These are phyloP conservation scores for Herminia tarsipennalis DNA, from an alignment of 2,888 invertebrate genomes.

Conservation along the genomic window DNA sequence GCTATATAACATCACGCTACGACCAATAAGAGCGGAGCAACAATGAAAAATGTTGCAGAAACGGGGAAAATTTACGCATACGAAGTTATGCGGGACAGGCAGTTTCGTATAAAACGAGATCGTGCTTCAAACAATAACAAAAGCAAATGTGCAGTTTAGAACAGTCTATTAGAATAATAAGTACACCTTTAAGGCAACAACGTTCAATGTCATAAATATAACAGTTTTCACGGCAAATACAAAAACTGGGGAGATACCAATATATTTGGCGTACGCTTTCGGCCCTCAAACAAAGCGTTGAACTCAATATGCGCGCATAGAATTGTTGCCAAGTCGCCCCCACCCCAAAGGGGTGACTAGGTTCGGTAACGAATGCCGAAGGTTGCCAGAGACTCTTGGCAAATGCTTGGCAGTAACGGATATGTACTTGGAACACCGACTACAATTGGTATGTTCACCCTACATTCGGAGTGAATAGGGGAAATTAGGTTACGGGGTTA, in stretches of 20 bases:
- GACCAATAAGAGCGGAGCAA: no score
- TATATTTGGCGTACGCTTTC: conserved; percentile 65
- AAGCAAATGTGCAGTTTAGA: no score
- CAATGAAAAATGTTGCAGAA: no score
- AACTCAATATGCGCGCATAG: conserved; percentile 75
- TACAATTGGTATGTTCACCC: conserved; percentile 54
- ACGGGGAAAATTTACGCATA: no score
- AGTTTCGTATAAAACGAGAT: no score
- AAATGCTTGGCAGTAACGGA: conserved; percentile 67
- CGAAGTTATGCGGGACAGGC: no score
- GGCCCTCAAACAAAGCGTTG: conserved; percentile 73
- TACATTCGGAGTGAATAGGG: conserved; percentile 49
- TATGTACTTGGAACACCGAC: conserved; percentile 61
- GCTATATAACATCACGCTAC: no score
- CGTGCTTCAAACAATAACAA: no score
- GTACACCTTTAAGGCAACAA: conserved; percentile 38
- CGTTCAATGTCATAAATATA: conserved; percentile 39
- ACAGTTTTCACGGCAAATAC: conserved; percentile 43
- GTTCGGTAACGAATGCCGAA: conserved; percentile 61
- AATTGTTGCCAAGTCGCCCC: conserved; percentile 72
- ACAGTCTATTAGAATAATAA: conserved; percentile 28
- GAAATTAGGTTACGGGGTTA: conserved; percentile 60
- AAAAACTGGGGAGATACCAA: conserved; percentile 67
- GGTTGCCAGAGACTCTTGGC: conserved; percentile 77
- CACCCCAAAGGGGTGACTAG: conserved; percentile 41